Evolutionary conservation across 2,113 vertebrate species (phyloP), one percentile per base, ranked within the genome.

Genomic region (Panthera leo): DNA sequence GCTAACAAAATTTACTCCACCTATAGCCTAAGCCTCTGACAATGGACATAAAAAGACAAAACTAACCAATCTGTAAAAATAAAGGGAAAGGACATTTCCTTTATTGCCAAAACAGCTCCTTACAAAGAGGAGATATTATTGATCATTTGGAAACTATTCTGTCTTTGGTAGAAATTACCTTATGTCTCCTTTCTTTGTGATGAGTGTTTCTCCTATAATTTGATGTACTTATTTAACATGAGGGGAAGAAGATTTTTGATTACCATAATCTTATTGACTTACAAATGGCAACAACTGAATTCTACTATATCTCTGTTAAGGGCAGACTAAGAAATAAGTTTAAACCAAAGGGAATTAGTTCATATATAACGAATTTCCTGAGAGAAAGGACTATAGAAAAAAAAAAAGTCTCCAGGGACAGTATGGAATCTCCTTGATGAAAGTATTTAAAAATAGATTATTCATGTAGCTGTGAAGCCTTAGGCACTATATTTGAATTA

Each of bases 391-490:
- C 84, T 90, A 91, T 15, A 76, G 15, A 31, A 15, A 83, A 94
- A 95, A 80, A 85, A 91, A 88, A 92, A 80, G 65, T 96, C 39
- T 93, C 51, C 51, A 85, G 58, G 78, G 65, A 93, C 34, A 96
- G 39, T 73, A 34, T 89, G 68, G 80, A 93, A 85, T 96, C 68
- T 85, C 89, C 89, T 76, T 91, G 86, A 96, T 91, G 42, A 91
- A 84, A 96, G 51, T 96, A 58, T 95, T 95, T 98, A 89, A 97
- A 97, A 97, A 93, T 27, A 98, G 86, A 85, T 85, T 89, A 97
- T 96, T 76, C 71, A 21, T 89, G n/a, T 63, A 89, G 31, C 82
- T 92, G 19, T 91, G 45, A 96, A 89, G 42, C 14, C 29, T 80
- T 70, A 63, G 73, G n/a, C 36, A 85, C 92, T 97, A 93, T 88